Conservation (phyloP, 1,140 invertebrate species). For the Grapholita molesta region DNA sequence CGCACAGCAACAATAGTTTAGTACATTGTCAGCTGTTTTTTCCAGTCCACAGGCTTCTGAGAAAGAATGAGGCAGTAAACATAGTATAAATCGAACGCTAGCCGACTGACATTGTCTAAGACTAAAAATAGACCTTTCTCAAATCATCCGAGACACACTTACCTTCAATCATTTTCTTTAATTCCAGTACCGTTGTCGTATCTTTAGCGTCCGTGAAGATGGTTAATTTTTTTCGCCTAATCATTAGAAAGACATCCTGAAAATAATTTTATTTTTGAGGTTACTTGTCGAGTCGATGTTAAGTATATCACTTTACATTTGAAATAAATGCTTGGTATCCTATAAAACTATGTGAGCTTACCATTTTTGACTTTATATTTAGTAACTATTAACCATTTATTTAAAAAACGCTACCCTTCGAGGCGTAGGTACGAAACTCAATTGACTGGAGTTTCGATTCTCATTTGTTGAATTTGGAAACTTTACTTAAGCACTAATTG, state of each 20-base stretch:
- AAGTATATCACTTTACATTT: not conserved
- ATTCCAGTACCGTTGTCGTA: constrained; percentile 93
- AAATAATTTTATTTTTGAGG: constrained; percentile 75
- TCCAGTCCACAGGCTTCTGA: not conserved
- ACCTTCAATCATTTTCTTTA: constrained; percentile 99
- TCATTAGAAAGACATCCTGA: constrained; percentile 98
- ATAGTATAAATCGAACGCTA: constrained; percentile 27
- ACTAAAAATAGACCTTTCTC: constrained; percentile 71
- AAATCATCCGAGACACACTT: constrained; percentile 51
- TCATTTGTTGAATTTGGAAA: constrained; percentile 9
- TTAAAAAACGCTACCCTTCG: constrained; percentile 60
- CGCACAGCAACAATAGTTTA: not conserved
- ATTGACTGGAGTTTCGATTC: constrained; percentile 42
- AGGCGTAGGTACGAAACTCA: constrained; percentile 65
- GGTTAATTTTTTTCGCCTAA: constrained; percentile 96
- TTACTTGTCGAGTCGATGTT: constrained; percentile 41
- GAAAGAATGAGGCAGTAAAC: not conserved
- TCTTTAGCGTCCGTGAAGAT: constrained; percentile 99
- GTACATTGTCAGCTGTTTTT: not conserved
- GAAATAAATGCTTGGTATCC: not conserved
- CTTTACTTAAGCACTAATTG: not conserved
- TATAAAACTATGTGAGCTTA: constrained; percentile 34
- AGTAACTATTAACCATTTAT: constrained; percentile 62
- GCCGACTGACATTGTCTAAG: constrained; percentile 53
- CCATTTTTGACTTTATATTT: constrained; percentile 64